Percentiles rank a stretch among this genome's conserved stretches.
Conservation (phyloP, 2,113 vertebrate species). For the Ariopsis seemanni region DNA sequence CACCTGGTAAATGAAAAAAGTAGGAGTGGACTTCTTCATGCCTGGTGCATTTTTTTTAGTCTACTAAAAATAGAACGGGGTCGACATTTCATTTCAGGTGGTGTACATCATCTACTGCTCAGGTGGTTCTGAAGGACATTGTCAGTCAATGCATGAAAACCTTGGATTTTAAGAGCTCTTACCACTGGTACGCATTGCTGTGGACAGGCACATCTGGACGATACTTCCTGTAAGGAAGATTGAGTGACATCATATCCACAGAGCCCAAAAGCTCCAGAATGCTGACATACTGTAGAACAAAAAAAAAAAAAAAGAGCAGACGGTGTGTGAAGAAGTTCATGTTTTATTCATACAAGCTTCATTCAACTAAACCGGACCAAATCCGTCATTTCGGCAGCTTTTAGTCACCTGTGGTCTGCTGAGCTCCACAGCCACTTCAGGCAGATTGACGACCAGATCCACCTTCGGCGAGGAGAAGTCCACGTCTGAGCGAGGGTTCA, state of each 20-base stretch:
- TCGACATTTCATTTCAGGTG: no score
- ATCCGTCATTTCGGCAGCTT: neutral
- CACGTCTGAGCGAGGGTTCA: constrained; percentile 94
- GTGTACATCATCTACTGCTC: neutral
- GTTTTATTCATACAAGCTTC: neutral
- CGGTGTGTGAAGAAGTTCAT: neutral
- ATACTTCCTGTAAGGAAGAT: constrained; percentile 94
- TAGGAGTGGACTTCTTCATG: no score
- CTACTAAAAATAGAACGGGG: no score
- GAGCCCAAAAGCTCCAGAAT: constrained; percentile 95
- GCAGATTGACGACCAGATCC: constrained; percentile 86
- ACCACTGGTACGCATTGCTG: constrained; percentile 82
- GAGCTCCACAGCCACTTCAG: constrained; percentile 89
- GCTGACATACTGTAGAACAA: constrained; percentile 86
- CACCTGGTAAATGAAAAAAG: constrained; percentile 75
- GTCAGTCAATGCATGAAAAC: neutral
- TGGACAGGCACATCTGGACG: constrained; percentile 80
- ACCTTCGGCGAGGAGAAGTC: constrained; percentile 93
- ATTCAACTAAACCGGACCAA: neutral
- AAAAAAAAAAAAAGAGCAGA: constrained; percentile 17
- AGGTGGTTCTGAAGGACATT: neutral
- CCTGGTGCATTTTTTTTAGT: no score
- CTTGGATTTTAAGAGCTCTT: constrained; percentile 49
- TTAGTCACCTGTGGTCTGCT: constrained; percentile 86
- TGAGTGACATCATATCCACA: constrained; percentile 93